A percentile compares a stretch with the other conserved stretches of the same genome.
Conservation (phyloP, 2,888 invertebrate genomes). For the Volucella bombylans region DNA sequence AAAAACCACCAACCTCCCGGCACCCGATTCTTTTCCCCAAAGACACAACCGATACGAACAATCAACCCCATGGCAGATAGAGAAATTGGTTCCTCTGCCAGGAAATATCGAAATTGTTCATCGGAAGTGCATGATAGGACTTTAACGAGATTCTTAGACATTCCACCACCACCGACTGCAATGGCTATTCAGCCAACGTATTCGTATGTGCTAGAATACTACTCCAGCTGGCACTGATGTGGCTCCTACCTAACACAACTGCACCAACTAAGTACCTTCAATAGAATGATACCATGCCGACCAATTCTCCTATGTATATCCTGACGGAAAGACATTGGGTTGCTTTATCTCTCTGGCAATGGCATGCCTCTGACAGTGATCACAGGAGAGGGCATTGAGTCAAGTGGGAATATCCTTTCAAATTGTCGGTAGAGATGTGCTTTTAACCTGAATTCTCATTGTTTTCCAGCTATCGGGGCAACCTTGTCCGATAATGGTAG, state of each 20-base stretch:
- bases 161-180: constrained; percentile 41
- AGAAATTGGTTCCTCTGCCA: constrained; percentile 67
- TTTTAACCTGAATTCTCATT: constrained; percentile 68
- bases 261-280: constrained; percentile 44
- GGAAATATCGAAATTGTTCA: constrained; percentile 71
- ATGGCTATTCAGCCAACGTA: constrained; percentile 44
- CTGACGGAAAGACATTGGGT: constrained; percentile 35
- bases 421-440: constrained; percentile 60
- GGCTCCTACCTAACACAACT: constrained; percentile 8
- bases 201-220: constrained; percentile 24
- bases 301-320: not conserved
- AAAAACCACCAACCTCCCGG: constrained; percentile 17
- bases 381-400: constrained; percentile 45
- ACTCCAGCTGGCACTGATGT: not conserved
- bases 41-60: constrained; percentile 20
- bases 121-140: constrained; percentile 72
- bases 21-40: constrained; percentile 16
- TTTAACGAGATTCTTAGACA: constrained; percentile 70
- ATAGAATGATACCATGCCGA: not conserved
- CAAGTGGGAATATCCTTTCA: constrained; percentile 68
- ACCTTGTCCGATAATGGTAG: constrained; percentile 57
- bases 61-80: constrained; percentile 39
- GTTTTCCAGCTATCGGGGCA: constrained; percentile 50
- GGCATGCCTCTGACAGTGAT: constrained; percentile 40
- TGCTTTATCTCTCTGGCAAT: constrained; percentile 51